Evolutionary conservation across 2,113 vertebrate species (phyloP), one percentile per base, ranked within the genome.

Genomic region (Scortum barcoo): DNA sequence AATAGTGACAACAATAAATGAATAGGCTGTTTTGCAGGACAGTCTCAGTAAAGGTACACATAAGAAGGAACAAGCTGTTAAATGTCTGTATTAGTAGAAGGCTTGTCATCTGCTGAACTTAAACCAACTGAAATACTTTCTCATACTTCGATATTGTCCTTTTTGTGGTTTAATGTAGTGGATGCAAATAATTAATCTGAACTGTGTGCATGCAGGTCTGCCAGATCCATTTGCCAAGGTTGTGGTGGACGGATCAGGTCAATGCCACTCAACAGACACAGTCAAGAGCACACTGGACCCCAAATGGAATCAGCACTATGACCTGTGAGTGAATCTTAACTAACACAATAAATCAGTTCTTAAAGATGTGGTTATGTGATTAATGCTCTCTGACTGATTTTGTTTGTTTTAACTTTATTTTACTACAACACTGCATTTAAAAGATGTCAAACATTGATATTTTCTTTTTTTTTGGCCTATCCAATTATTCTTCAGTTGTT

Each of bases 291-390:
- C 98, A 0, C 88, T 99, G 95, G 98, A 99, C 95, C 98, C 98
- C 86, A 99, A 99, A 90, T 99, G 98, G 98, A 99, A 98, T 94
- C 98, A 99, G 93, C 98, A 99, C 92, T 99, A 99, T 0, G 98
- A 99, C 83, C 95, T 99, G 98, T 99, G 93, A 98, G 98, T 96
- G 30, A 16, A 7, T n/a, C 42, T 0, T 16, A 24, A 12, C 58
- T 14, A 9, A 26, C 12, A 12, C 44, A 28, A n/a, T 2, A 5
- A 48, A 12, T 33, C 12, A 7, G 4, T 22, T 46, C 36, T 50
- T 48, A 57, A 61, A 73, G 12, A 73, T 20, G 6, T 20, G 38
- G 1, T 48, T 30, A 24, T 33, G 22, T 17, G 22, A 16, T 14
- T 5, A 48, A 58, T 57, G 17, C 6, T 48, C 53, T 19, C 5